Evolutionary conservation across 2,113 vertebrate species (phyloP).

Genomic region (Cheilinus undulatus): DNA sequence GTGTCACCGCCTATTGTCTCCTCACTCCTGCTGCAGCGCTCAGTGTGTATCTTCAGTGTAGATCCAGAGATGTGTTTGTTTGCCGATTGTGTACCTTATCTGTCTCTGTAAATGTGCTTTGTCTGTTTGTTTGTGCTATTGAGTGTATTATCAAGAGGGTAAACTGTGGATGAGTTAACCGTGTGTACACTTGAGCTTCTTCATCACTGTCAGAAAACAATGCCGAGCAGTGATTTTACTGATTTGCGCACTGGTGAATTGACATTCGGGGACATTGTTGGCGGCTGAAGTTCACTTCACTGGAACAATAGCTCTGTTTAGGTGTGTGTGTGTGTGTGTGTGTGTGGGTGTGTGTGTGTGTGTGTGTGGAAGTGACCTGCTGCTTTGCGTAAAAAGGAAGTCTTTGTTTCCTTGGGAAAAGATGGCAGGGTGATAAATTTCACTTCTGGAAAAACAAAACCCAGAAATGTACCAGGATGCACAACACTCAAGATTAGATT

Average conservation of each 20-base stretch:
- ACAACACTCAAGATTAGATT: slow-evolving; percentile 18
- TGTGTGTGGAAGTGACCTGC: slow-evolving; percentile 42
- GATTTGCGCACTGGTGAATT: slow-evolving; percentile 57
- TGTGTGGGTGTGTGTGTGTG: slow-evolving; percentile 14
- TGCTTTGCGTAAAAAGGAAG: slow-evolving; percentile 40
- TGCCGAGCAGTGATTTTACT: slow-evolving; percentile 57
- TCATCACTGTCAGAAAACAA: slow-evolving; percentile 66
- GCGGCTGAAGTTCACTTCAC: slow-evolving; percentile 49
- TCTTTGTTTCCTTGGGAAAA: slow-evolving; percentile 51
- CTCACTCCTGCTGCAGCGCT: slow-evolving; percentile 22
- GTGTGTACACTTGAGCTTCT: slow-evolving; percentile 58
- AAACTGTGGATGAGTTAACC: slow-evolving; percentile 50
- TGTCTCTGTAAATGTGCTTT: slow-evolving; percentile 59
- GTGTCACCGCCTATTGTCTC: slow-evolving; percentile 60
- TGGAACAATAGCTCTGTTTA: slow-evolving; percentile 60
- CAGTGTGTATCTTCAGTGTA: slow-evolving; percentile 21
- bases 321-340: slow-evolving; percentile 29
- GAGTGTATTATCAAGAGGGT: slow-evolving; percentile 61
- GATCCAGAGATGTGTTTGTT: slow-evolving; percentile 35
- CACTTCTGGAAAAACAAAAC: slow-evolving; percentile 48
- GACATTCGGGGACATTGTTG: slow-evolving; percentile 53
- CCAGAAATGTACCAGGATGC: slow-evolving; percentile 42
- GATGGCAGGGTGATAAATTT: slow-evolving; percentile 41
- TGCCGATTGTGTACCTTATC: slow-evolving; percentile 54
- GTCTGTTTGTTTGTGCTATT: slow-evolving; percentile 58